Evolutionary conservation across 1,140 invertebrate species (phyloP).

Genomic region (Theocolax elegans): DNA sequence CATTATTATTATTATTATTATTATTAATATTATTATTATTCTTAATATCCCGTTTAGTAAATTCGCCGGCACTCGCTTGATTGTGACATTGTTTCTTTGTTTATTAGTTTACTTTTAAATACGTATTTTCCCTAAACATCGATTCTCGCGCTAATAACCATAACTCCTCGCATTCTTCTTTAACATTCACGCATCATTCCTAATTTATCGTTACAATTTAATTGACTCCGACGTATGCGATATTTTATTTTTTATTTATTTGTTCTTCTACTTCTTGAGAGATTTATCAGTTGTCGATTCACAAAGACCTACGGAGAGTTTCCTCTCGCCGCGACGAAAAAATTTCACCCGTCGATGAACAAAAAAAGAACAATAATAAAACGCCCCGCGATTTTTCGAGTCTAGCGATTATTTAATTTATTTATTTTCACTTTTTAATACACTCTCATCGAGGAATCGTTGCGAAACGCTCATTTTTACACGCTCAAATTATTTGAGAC

Average conservation of each 20-base stretch:
- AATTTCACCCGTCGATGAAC: constrained; percentile 8
- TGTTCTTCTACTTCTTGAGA: background rate
- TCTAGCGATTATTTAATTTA: constrained; percentile 36
- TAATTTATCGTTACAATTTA: constrained; percentile 64
- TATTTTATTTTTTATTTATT: constrained; percentile 16
- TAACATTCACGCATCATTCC: constrained; percentile 44
- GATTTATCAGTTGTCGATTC: constrained; percentile 51
- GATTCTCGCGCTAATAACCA: constrained; percentile 14
- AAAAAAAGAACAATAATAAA: constrained; percentile 27
- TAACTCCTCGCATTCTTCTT: constrained; percentile 34
- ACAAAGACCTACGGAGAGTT: constrained; percentile 50
- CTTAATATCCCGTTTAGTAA: constrained; percentile 45
- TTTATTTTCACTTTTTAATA: too few relatives aligned
- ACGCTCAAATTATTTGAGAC: too few relatives aligned
- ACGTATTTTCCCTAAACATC: constrained; percentile 29
- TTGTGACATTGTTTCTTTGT: constrained; percentile 41
- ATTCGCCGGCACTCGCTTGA: constrained; percentile 65
- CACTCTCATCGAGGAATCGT: constrained; percentile 23
- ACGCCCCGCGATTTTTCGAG: constrained; percentile 32
- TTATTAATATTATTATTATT: too few relatives aligned
- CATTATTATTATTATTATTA: too few relatives aligned
- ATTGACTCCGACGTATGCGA: constrained; percentile 65
- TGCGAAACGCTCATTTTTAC: too few relatives aligned
- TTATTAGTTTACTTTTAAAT: constrained; percentile 21
- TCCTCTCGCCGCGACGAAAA: constrained; percentile 42